These are phyloP conservation scores for Sminthopsis crassicaudata DNA, from an alignment of 2,113 vertebrate genomes.

Conservation along the genomic window DNA sequence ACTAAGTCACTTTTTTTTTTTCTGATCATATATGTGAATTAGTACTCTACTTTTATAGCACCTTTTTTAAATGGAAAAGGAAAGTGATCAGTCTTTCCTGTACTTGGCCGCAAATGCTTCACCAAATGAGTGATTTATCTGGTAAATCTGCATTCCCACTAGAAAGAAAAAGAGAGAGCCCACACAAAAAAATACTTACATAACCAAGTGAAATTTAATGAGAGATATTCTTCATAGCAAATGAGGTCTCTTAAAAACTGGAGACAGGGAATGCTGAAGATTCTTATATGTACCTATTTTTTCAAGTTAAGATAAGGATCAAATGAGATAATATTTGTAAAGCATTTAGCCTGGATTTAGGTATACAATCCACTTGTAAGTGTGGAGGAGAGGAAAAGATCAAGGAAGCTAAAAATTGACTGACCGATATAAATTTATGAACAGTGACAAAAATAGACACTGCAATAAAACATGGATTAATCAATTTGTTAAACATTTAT, in stretches of 20 bases:
- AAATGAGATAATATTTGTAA: not conserved
- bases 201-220: not conserved
- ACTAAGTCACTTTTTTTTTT: not conserved
- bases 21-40: not conserved
- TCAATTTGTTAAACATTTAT: not conserved
- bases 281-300: not conserved
- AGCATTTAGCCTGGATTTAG: not conserved
- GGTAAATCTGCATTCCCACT: not conserved
- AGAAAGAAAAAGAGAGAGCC: not conserved
- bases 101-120: not conserved
- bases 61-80: not conserved
- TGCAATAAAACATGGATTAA: not conserved
- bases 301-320: not conserved
- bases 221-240: not conserved
- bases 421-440: not conserved
- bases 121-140: not conserved
- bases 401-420: not conserved
- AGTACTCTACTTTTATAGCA: not conserved
- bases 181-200: not conserved
- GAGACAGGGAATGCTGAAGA: not conserved
- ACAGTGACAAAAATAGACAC: not conserved
- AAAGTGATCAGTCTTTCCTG: not conserved
- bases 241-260: not conserved
- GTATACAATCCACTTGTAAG: not conserved
- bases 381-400: not conserved